These are phyloP conservation scores for Trissolcus brochymenae DNA, from an alignment of 2,888 invertebrate species.

Conservation along the genomic window DNA sequence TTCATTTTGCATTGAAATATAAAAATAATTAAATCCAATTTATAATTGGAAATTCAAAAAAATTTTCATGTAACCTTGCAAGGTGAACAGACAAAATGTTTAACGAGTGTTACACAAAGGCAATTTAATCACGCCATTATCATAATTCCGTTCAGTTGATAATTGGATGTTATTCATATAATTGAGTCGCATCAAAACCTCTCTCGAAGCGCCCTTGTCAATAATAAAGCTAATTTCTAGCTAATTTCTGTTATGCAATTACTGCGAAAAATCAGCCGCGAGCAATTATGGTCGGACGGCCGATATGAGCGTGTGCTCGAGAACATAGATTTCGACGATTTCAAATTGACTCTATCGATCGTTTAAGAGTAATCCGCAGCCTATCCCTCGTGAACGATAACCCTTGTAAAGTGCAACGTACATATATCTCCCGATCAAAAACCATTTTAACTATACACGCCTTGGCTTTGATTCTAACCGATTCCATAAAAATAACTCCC, in stretches of 20 bases:
- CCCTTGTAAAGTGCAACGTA: slow-evolving; percentile 72
- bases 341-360: slow-evolving; percentile 65
- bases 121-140: slow-evolving; percentile 37
- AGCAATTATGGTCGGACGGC: slow-evolving; percentile 37
- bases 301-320: slow-evolving; percentile 26
- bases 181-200: slow-evolving; percentile 37
- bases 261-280: slow-evolving; percentile 46
- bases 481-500: slow-evolving; percentile 35
- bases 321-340: slow-evolving; percentile 43
- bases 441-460: slow-evolving; percentile 45
- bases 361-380: slow-evolving; percentile 67
- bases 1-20: neutral
- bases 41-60: too few species aligned
- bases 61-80: too few species aligned
- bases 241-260: slow-evolving; percentile 50
- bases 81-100: neutral
- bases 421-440: slow-evolving; percentile 72
- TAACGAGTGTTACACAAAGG: neutral
- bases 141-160: slow-evolving; percentile 34
- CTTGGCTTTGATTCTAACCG: slow-evolving; percentile 43
- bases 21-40: too few species aligned
- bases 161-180: slow-evolving; percentile 34
- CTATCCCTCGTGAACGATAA: slow-evolving; percentile 63
- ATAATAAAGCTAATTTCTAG: slow-evolving; percentile 50
- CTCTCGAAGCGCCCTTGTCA: slow-evolving; percentile 20